Percentiles rank a stretch among this genome's conserved stretches.
phyloP scores from a whole-genome alignment of 1,140 invertebrate species.

The Solenopsis invicta region DNA sequence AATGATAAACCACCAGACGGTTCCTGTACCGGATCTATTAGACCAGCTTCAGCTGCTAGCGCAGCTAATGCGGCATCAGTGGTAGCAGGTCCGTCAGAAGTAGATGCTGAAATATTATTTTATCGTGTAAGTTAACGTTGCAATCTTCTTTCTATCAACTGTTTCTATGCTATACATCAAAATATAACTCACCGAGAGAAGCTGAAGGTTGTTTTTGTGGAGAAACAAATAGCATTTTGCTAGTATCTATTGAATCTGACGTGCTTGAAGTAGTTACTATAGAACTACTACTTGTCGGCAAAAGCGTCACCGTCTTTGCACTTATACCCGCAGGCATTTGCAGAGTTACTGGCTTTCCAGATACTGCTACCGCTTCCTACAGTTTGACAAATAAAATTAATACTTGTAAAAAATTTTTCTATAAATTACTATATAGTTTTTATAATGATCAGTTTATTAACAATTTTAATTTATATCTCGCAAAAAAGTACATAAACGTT shows the following conservation, averaged over 20 bases:
- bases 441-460: not conserved
- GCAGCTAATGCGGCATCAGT: slow-evolving; percentile 90
- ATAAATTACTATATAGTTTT: not conserved
- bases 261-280: slow-evolving; percentile 82
- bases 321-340: slow-evolving; percentile 88
- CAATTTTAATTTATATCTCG: slow-evolving; percentile 1
- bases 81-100: slow-evolving; percentile 89
- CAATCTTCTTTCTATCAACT: not conserved
- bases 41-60: slow-evolving; percentile 89
- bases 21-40: slow-evolving; percentile 88
- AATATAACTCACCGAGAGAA: slow-evolving; percentile 81
- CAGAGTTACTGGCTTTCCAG: slow-evolving; percentile 91
- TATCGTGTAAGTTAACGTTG: not conserved
- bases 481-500: not conserved
- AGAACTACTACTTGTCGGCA: slow-evolving; percentile 85
- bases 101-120: slow-evolving; percentile 84
- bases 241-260: slow-evolving; percentile 82
- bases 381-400: slow-evolving; percentile 60
- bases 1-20: slow-evolving; percentile 83
- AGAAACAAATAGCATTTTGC: slow-evolving; percentile 87
- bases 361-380: slow-evolving; percentile 89
- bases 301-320: slow-evolving; percentile 87
- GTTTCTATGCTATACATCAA: not conserved
- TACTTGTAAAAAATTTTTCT: not conserved
- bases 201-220: slow-evolving; percentile 87